A percentile compares a stretch with the other conserved stretches of the same genome.
Conservation (phyloP, 2,113 vertebrate genomes). For the Lichenostomus cassidix region DNA sequence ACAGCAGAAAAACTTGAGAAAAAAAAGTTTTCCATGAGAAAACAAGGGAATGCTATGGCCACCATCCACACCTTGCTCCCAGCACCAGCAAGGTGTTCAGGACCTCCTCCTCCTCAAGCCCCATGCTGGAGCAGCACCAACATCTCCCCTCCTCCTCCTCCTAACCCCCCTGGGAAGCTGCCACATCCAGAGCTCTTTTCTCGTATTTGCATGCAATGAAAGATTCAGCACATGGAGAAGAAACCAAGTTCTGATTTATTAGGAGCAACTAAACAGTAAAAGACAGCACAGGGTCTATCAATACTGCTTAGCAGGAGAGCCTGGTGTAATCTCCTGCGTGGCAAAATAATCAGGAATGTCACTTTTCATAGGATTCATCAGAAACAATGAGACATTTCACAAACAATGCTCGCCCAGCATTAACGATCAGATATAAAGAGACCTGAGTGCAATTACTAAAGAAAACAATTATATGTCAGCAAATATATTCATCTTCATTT, state of each 20-base stretch:
- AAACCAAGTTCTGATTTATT: not conserved
- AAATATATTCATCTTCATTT: conserved; percentile 49
- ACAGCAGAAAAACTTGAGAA: not conserved
- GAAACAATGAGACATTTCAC: conserved; percentile 38
- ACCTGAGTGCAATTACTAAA: conserved; percentile 39
- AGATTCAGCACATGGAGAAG: not conserved
- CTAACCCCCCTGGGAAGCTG: not conserved
- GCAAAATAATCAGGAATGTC: conserved; percentile 47
- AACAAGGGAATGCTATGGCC: not conserved
- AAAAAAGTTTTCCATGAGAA: too few relatives aligned
- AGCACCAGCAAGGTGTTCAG: not conserved
- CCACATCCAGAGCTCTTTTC: not conserved
- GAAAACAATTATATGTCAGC: conserved; percentile 57
- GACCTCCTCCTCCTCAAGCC: not conserved
- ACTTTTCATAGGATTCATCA: conserved; percentile 40
- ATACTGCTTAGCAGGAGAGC: conserved; percentile 3
- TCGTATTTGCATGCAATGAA: not conserved
- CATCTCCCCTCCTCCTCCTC: not conserved
- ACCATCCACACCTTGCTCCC: not conserved
- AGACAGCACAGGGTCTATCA: conserved; percentile 14
- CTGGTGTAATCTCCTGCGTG: not conserved
- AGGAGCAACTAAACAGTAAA: not conserved
- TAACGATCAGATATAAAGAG: not conserved
- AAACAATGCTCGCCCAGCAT: not conserved
- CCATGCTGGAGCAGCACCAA: not conserved